Evolutionary conservation across 30 jellyfish, hydroid and myxozoan species (phyloP).

Genomic region (Nemopilema nomurai): DNA sequence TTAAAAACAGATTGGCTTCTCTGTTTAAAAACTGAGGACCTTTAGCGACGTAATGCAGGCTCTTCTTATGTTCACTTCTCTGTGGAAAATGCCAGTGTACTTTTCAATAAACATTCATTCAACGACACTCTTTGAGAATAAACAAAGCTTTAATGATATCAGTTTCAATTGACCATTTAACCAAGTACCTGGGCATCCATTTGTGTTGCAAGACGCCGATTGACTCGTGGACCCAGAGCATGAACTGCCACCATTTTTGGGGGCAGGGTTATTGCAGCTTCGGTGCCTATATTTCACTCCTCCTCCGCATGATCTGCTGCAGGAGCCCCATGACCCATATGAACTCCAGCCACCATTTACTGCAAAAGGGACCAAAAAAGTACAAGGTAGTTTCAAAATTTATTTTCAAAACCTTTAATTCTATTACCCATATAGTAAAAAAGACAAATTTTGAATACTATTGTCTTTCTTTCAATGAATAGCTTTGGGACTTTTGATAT

Average conservation of each 20-base stretch:
- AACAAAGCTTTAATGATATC: no score
- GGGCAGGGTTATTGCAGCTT: conserved; percentile 40
- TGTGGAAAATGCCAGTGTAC: no score
- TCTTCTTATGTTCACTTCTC: no score
- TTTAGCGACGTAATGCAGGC: no score
- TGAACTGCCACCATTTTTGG: conserved; percentile 20
- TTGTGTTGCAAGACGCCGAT: conserved; percentile 39
- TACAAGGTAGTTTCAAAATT: background rate
- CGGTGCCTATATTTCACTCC: conserved; percentile 17
- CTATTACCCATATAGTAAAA: no score
- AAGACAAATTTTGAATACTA: no score
- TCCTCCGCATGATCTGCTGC: conserved; percentile 48
- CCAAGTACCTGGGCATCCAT: background rate
- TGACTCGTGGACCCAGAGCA: conserved; percentile 24
- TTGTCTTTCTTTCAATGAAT: background rate
- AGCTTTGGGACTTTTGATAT: background rate
- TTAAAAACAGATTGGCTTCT: background rate
- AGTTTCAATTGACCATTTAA: no score
- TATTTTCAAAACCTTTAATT: no score
- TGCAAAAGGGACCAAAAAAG: background rate
- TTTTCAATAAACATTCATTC: no score
- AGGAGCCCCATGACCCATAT: conserved; percentile 12
- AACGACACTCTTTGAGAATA: no score
- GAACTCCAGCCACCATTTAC: conserved; percentile 41
- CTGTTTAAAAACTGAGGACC: no score